Evolutionary conservation across 2,888 invertebrate genomes (phyloP).

Genomic region (Aquatica leii): DNA sequence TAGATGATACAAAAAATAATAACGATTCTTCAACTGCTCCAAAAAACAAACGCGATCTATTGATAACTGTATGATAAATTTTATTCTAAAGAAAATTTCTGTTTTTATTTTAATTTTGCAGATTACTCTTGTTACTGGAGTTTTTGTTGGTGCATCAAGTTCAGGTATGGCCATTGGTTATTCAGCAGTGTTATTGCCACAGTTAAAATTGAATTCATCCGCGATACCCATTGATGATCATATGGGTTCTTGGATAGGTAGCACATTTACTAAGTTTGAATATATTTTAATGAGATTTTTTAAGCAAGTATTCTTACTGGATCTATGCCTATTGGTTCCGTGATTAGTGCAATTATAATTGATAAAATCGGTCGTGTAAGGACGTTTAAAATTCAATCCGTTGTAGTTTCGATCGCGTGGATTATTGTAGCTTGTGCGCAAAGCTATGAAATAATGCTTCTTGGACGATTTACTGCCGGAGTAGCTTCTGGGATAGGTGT

Average conservation of each 20-base stretch:
- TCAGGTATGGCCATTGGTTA: conserved; percentile 83
- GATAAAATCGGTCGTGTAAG: conserved; percentile 74
- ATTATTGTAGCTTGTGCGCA: conserved; percentile 66
- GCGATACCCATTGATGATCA: conserved; percentile 70
- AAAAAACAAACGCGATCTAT: no score
- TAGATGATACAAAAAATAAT: no score
- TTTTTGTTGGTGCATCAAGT: conserved; percentile 63
- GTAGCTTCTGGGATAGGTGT: conserved; percentile 77
- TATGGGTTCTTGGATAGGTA: conserved; percentile 82
- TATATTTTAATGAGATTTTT: no score
- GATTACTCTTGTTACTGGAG: not conserved
- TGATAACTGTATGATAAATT: no score
- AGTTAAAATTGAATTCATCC: conserved; percentile 68
- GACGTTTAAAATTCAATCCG: conserved; percentile 69
- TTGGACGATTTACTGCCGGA: conserved; percentile 75
- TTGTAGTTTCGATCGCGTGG: conserved; percentile 76
- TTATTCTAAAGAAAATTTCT: no score
- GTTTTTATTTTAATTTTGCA: not conserved
- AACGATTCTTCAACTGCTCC: no score
- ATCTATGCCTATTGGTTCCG: conserved; percentile 77
- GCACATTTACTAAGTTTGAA: no score
- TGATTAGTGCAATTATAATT: conserved; percentile 75
- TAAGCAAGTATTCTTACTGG: conserved; percentile 81
- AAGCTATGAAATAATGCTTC: conserved; percentile 66
- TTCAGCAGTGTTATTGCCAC: conserved; percentile 80